Percentiles rank a stretch among this genome's conserved stretches.
Evolutionary conservation across 1,140 invertebrate species (phyloP).

Genomic region (Pseudomyrmex dendroicus): DNA sequence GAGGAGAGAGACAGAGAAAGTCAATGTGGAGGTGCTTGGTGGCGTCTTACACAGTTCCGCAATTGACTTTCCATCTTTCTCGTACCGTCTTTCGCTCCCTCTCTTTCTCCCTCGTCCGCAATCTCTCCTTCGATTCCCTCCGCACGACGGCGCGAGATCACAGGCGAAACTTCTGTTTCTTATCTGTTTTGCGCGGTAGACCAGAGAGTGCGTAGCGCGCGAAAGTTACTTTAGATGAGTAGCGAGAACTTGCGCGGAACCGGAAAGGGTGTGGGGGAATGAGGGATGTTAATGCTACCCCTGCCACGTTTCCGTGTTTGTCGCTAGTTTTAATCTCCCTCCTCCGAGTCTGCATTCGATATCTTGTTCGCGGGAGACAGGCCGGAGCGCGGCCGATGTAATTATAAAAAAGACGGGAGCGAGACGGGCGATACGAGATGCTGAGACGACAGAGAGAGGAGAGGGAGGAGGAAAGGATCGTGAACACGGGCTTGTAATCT

Average conservation of each 20-base stretch:
- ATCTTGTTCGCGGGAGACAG: slow-evolving; percentile 53
- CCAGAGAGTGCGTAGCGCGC: slow-evolving; percentile 40
- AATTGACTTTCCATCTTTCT: slow-evolving; percentile 45
- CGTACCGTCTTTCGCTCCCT: background rate
- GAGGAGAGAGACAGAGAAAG: slow-evolving; percentile 40
- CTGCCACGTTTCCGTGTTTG: slow-evolving; percentile 64
- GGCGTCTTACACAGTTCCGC: slow-evolving; percentile 18
- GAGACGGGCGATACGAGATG: slow-evolving; percentile 15
- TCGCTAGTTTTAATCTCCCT: slow-evolving; percentile 72
- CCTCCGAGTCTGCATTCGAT: slow-evolving; percentile 43
- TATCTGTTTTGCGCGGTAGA: slow-evolving; percentile 60
- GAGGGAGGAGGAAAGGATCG: background rate
- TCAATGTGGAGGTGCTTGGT: slow-evolving; percentile 30
- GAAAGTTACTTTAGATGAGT: slow-evolving; percentile 63
- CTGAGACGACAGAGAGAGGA: slow-evolving; percentile 59
- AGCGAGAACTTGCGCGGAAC: slow-evolving; percentile 48
- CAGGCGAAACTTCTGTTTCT: slow-evolving; percentile 65
- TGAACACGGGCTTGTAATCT: slow-evolving; percentile 56
- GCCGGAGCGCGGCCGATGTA: slow-evolving; percentile 54
- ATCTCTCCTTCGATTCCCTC: slow-evolving; percentile 33
- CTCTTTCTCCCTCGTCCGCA: background rate
- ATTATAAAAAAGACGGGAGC: slow-evolving; percentile 74
- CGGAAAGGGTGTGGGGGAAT: background rate
- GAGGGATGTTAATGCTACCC: slow-evolving; percentile 55
- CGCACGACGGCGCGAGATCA: slow-evolving; percentile 40